These are phyloP conservation scores for Aleadryas rufinucha DNA, from an alignment of 2,113 vertebrate species.

Conservation along the genomic window DNA sequence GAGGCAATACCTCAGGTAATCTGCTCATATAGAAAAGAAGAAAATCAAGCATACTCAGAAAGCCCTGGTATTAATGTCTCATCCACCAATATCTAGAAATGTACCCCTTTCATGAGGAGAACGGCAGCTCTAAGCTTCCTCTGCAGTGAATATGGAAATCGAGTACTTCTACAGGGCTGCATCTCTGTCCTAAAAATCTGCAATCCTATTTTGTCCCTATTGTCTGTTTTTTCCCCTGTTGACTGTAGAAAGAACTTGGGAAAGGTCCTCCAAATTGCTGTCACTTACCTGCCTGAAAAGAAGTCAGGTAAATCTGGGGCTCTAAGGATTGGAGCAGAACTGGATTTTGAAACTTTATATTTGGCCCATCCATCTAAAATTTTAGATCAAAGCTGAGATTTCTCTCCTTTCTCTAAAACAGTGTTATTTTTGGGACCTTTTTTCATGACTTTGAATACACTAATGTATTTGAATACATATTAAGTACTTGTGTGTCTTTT, in stretches of 20 bases:
- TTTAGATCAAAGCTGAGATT: neutral
- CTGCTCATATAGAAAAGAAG: neutral
- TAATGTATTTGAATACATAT: neutral
- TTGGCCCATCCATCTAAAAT: neutral
- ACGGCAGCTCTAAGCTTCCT: neutral
- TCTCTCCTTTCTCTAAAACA: neutral
- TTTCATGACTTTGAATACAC: neutral
- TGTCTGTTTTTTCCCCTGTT: neutral
- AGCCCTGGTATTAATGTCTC: neutral
- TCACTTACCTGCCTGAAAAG: neutral
- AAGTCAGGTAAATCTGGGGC: neutral
- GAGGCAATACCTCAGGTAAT: neutral
- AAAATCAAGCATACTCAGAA: neutral
- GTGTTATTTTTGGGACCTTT: neutral
- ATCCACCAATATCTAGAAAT: neutral
- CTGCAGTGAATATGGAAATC: neutral
- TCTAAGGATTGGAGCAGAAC: neutral
- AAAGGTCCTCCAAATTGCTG: neutral
- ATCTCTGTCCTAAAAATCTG: neutral
- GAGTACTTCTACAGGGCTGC: neutral
- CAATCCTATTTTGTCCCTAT: fast-evolving
- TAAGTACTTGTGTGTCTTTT: neutral
- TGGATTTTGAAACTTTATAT: neutral
- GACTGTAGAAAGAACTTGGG: neutral
- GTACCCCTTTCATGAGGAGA: neutral